Conservation (phyloP, 2,888 invertebrate genomes). For the Archips xylosteana region DNA sequence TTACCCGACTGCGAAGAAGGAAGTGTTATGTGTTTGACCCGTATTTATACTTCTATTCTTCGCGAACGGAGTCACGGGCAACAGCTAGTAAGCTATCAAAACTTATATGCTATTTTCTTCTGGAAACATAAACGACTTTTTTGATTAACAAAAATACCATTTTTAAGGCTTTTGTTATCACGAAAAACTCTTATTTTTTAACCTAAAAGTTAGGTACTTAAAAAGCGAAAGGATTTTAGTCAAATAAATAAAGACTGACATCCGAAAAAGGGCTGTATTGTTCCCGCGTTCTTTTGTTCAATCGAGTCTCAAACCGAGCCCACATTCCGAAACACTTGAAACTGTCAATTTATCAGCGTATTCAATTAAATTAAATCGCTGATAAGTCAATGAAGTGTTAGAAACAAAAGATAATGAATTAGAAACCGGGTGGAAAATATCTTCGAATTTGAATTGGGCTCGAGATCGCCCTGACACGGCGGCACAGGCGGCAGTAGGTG, state of each 20-base stretch:
- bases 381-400: constrained; percentile 38
- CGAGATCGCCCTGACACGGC: constrained; percentile 12
- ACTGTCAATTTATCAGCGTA: constrained; percentile 14
- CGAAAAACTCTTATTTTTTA: too few relatives aligned
- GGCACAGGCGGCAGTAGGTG: constrained; percentile 25
- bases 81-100: too few relatives aligned
- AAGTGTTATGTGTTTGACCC: too few relatives aligned
- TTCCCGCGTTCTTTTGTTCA: constrained; percentile 15
- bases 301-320: background rate
- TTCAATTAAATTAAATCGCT: constrained; percentile 29
- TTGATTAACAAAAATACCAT: too few relatives aligned
- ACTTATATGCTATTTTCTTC: too few relatives aligned
- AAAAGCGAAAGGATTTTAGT: background rate
- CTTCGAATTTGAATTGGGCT: constrained; percentile 11
- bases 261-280: constrained; percentile 9
- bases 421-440: constrained; percentile 21
- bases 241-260: constrained; percentile 5
- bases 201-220: background rate
- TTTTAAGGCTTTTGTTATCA: too few relatives aligned
- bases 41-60: too few relatives aligned
- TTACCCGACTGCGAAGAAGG: too few relatives aligned
- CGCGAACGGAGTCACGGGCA: too few relatives aligned
- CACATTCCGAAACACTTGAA: constrained; percentile 8
- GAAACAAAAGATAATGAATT: constrained; percentile 35
- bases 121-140: too few relatives aligned